Conservation (phyloP, 2,888 invertebrate species). For the Aproaerema taeniolella region DNA sequence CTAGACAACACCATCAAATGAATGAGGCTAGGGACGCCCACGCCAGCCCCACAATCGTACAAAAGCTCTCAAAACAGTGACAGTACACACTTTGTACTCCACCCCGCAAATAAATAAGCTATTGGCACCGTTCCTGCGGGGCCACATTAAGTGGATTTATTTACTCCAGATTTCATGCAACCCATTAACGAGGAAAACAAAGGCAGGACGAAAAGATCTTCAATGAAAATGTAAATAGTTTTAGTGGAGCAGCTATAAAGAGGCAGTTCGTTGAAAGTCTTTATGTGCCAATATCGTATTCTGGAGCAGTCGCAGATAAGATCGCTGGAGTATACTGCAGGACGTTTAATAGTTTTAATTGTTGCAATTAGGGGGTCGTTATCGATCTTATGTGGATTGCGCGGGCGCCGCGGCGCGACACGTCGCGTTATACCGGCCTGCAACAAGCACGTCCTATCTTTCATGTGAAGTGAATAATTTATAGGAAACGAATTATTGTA, state of each 20-base stretch:
- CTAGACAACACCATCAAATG: conserved; percentile 60
- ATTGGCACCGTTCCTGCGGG: conserved; percentile 24
- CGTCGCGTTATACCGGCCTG: conserved; percentile 40
- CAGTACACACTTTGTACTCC: conserved; percentile 29
- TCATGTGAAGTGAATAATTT: conserved; percentile 47
- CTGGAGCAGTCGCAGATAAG: conserved; percentile 45
- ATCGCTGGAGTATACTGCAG: conserved; percentile 33
- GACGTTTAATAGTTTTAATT: conserved; percentile 37
- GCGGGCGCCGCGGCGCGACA: conserved; percentile 33
- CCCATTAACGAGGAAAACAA: conserved; percentile 2
- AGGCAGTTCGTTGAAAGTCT: conserved; percentile 22
- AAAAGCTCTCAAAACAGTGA: conserved; percentile 50
- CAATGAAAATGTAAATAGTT: conserved; percentile 24
- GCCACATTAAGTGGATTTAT: conserved; percentile 19
- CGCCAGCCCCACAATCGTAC: conserved; percentile 46
- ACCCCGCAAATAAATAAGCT: conserved; percentile 7
- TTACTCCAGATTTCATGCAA: conserved; percentile 23
- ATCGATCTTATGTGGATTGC: conserved; percentile 26
- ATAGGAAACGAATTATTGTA: conserved; percentile 21
- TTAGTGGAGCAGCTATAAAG: conserved; percentile 19
- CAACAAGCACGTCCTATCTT: conserved; percentile 34
- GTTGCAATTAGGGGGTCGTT: conserved; percentile 48
- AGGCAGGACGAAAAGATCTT: conserved; percentile 5
- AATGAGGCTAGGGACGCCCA: conserved; percentile 66
- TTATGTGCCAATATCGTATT: conserved; percentile 30